Evolutionary conservation across 2,113 vertebrate species (phyloP), one percentile per base, ranked within the genome.

Genomic region (Elanus axillaris): DNA sequence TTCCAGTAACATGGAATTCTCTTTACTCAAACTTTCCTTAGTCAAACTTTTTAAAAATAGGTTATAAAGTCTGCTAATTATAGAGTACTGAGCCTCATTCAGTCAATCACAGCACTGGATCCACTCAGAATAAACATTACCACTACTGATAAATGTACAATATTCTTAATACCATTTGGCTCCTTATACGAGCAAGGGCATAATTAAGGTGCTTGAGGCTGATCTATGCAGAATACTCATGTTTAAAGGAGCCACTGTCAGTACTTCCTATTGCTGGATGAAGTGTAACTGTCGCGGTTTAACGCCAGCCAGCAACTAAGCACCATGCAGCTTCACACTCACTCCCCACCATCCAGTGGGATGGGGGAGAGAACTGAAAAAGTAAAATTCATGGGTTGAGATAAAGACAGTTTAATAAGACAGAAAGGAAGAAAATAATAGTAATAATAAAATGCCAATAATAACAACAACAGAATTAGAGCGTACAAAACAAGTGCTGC

Each of bases 11-110:
- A 90, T 7, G 20, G 67, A 88, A 96, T 97, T 97, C 94, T 97
- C 89, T 96, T 97, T 95, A 82, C 58, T 71, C 36, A 60, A 94
- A 93, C 86, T 89, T 96, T 78, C 73, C 93, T 56, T 79, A 91
- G 89, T 93, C 56, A 94, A 97, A 93, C 76, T 94, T 95, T 82
- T 93, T 14, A 93, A 95, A 96, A 93, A 96, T 93, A 96, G 94
- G 93, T 93, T 95, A 82, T 72, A 72, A 96, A 89, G 21, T 91
- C 80, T 89, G 83, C 94, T 93, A 95, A 95, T 96, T 96, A 95
- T 95, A 95, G 91, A 94, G 62, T 47, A 62, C 73, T 69, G 86
- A 93, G 93, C 93, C 95, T 94, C 95, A 97, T 97, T 96, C 95
- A 93, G 74, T 97, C 96, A 95, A 69, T 96, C 96, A 94, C 58